Evolutionary conservation across 2,888 invertebrate species (phyloP).

Genomic region (Cheilosia variabilis): DNA sequence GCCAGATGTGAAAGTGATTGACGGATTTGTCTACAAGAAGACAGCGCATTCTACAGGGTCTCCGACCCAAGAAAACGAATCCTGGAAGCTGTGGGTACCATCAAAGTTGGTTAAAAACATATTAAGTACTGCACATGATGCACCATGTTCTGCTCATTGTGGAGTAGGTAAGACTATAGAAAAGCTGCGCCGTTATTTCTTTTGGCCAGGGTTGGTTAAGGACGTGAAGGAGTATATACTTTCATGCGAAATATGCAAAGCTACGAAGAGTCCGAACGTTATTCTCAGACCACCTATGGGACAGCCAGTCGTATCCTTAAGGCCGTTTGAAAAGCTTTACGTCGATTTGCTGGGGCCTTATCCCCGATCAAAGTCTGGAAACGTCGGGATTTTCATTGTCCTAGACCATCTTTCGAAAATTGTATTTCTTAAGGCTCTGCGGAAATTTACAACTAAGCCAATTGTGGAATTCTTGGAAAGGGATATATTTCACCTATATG

Average conservation of each 20-base stretch:
- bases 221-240: background rate
- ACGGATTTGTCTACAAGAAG: slow-evolving; percentile 46
- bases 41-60: slow-evolving; percentile 26
- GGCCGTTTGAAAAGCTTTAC: background rate
- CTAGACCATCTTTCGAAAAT: slow-evolving; percentile 8
- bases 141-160: background rate
- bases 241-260: background rate
- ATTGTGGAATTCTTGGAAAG: background rate
- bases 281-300: background rate
- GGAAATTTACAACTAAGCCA: background rate
- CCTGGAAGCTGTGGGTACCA: slow-evolving; percentile 66
- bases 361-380: background rate
- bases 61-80: slow-evolving; percentile 14
- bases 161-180: background rate
- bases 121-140: background rate
- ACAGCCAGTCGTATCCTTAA: background rate
- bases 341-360: slow-evolving; percentile 2
- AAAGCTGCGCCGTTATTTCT: background rate
- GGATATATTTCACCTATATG: background rate
- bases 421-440: background rate
- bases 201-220: background rate
- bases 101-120: background rate
- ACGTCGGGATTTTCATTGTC: background rate
- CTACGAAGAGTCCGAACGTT: background rate
- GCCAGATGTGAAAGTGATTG: slow-evolving; percentile 38